A percentile compares a stretch with the other conserved stretches of the same genome.
Evolutionary conservation across 2,797 vertebrate species (phyloP).

Genomic region (Fistularia tabacaria): DNA sequence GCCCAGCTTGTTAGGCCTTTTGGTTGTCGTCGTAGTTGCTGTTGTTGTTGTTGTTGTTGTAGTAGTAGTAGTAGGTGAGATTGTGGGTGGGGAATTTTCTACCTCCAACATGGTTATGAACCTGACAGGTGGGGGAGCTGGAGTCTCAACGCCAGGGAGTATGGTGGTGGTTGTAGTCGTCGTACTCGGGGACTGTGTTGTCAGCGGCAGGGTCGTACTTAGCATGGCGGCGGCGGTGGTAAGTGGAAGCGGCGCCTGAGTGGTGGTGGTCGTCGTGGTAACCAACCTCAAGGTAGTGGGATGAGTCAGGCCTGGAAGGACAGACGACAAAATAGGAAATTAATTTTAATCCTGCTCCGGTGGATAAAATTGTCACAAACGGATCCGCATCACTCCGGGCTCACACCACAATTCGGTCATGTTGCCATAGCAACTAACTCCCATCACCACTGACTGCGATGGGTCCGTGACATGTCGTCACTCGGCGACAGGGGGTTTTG

Average conservation of each 20-base stretch:
- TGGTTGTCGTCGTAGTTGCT: background rate
- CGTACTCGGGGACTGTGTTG: background rate
- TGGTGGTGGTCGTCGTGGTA: conserved; percentile 17
- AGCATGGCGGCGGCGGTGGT: conserved; percentile 11
- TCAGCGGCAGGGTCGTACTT: background rate
- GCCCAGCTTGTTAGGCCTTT: conserved; percentile 33
- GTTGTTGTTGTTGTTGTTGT: background rate
- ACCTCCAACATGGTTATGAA: conserved; percentile 11
- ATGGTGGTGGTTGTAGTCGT: background rate
- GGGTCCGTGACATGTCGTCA: too few relatives aligned
- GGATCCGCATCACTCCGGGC: too few relatives aligned
- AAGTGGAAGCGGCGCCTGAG: conserved; percentile 2
- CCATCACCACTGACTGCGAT: too few relatives aligned
- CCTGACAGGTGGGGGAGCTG: conserved; percentile 32
- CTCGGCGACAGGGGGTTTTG: too few relatives aligned
- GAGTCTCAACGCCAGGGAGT: conserved; percentile 1
- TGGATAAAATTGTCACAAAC: too few relatives aligned
- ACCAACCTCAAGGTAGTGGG: conserved; percentile 54
- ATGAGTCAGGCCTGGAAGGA: conserved; percentile 65
- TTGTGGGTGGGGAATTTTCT: conserved; percentile 4
- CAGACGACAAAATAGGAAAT: conserved; percentile 1
- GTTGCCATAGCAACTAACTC: too few relatives aligned
- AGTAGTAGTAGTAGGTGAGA: conserved; percentile 4
- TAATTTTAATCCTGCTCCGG: too few relatives aligned
- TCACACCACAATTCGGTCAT: too few relatives aligned